phyloP scores from a whole-genome alignment of 2,888 invertebrate genomes.

The Amaurobius ferox region DNA sequence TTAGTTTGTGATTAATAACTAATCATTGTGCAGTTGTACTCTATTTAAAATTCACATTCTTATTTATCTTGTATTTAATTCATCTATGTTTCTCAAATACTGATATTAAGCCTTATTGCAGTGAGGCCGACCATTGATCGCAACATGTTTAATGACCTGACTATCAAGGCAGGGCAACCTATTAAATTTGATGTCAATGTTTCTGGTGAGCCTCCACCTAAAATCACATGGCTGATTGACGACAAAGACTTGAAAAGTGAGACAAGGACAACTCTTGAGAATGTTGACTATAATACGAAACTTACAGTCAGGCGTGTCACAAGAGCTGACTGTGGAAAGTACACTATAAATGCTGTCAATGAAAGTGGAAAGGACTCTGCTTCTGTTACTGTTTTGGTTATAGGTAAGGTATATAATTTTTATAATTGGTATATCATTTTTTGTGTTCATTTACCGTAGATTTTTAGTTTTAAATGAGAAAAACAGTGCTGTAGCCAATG shows the following conservation, averaged over 20 bases:
- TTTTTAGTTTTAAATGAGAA: too few relatives aligned
- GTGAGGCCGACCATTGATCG: constrained; percentile 88
- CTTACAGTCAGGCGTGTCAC: constrained; percentile 87
- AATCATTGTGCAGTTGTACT: too few relatives aligned
- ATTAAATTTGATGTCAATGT: constrained; percentile 95
- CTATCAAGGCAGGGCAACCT: constrained; percentile 92
- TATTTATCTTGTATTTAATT: too few relatives aligned
- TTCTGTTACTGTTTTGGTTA: constrained; percentile 91
- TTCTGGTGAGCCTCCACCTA: constrained; percentile 96
- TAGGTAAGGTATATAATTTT: constrained; percentile 82
- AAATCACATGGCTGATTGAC: constrained; percentile 93
- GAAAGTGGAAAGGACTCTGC: constrained; percentile 95
- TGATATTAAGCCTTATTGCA: constrained; percentile 73
- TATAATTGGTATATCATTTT: too few relatives aligned
- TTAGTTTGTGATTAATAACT: too few relatives aligned
- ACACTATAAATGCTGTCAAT: constrained; percentile 94
- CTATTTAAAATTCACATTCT: too few relatives aligned
- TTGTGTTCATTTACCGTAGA: too few relatives aligned
- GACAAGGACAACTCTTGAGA: constrained; percentile 65
- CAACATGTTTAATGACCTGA: constrained; percentile 91
- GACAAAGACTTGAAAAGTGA: constrained; percentile 84
- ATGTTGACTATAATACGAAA: constrained; percentile 91
- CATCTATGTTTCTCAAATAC: too few relatives aligned
- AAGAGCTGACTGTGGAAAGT: constrained; percentile 91
- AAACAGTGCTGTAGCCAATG: too few relatives aligned